Evolutionary conservation across 1,140 invertebrate species (phyloP), one percentile per base, ranked within the genome.

Genomic region (Trachelipus rathkii): DNA sequence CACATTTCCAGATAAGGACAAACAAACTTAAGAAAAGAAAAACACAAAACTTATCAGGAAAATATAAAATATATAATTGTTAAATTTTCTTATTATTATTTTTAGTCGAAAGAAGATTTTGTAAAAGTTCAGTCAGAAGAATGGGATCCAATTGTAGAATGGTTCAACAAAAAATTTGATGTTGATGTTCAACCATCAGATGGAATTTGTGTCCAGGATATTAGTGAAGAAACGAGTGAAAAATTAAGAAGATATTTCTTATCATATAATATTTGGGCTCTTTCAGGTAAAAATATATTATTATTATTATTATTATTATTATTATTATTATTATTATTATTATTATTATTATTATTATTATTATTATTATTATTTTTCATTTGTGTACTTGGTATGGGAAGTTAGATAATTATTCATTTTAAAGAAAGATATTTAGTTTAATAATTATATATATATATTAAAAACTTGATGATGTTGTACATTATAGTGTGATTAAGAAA

Each of bases 121-220:
- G 46, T 68, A n/a, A 46, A 68, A 24, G 67, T 94, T 71, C 95
- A 98, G 88, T 83, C 86, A 75, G 84, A 90, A 83, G 89, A 93
- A 84, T 98, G 96, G 96, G 89, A 91, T 84, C 95, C 95, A 24
- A 83, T 97, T 5, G 88, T 97, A 78, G 87, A 92, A 46, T 97
- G 95, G 94, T 94, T 95, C 84, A 90, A 93, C 85, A 87, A 91
- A 82, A 89, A 90, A 80, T 95, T 91, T 86, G 84, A 89, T 82
- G 89, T 95, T 0, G 87, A 90, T 78, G 86, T 96, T 76, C 86
- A 89, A 76, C 89, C 94, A 81, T 91, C 92, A 2, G 85, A 86
- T 77, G 89, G 88, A 79, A 89, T 96, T 78, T 86, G 88, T 43
- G 86, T 88, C 50, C 91, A 91, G 21, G 84, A 87, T 24, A 86